phyloP scores from a whole-genome alignment of 2,888 invertebrate species.

The Parelbella ahira region DNA sequence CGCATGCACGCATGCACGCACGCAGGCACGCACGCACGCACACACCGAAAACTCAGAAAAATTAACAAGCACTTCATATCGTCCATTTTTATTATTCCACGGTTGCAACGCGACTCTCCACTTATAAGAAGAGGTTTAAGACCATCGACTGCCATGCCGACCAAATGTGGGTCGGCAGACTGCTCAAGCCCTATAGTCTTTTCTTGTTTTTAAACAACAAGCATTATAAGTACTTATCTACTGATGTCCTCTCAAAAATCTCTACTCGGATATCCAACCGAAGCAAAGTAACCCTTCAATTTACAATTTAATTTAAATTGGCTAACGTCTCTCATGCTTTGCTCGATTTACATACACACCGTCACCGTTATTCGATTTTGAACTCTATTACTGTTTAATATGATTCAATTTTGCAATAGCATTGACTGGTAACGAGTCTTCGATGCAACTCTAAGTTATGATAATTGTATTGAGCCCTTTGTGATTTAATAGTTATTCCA shows the following conservation, averaged over 20 bases:
- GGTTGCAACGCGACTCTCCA: too few relatives aligned
- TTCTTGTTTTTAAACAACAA: too few relatives aligned
- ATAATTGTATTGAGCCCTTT: neutral
- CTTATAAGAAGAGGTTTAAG: too few relatives aligned
- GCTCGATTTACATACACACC: conserved; percentile 51
- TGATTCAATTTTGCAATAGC: conserved; percentile 28
- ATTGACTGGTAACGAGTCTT: conserved; percentile 32
- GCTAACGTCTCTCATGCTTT: conserved; percentile 34
- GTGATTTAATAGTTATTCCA: conserved; percentile 2
- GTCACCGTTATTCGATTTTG: conserved; percentile 40
- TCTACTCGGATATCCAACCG: too few relatives aligned
- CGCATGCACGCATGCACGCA: too few relatives aligned
- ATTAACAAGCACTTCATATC: too few relatives aligned
- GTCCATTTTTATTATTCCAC: too few relatives aligned
- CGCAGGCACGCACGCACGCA: too few relatives aligned
- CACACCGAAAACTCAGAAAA: too few relatives aligned
- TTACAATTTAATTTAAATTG: conserved; percentile 26
- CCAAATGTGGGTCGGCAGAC: too few relatives aligned
- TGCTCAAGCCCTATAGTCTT: too few relatives aligned
- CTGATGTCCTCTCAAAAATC: neutral
- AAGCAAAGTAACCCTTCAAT: conserved; percentile 26
- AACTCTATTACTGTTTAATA: conserved; percentile 41
- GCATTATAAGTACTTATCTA: conserved; percentile 7
- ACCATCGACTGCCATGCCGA: too few relatives aligned
- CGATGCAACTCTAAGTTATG: conserved; percentile 22